Evolutionary conservation across 2,797 vertebrate genomes (phyloP).

Genomic region (Propithecus perrieri): DNA sequence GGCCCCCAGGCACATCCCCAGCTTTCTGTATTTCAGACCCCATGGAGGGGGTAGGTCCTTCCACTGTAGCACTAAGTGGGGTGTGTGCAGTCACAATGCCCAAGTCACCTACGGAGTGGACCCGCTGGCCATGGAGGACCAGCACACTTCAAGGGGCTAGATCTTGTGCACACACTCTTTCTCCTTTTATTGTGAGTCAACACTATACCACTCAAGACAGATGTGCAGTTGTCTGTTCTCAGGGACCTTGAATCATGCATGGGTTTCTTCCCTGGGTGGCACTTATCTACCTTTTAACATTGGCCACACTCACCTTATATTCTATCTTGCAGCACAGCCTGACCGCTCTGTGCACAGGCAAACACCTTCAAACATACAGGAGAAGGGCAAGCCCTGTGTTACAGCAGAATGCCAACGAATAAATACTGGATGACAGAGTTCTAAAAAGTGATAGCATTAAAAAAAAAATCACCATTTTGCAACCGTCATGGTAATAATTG

Average conservation of each 20-base stretch:
- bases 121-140: not conserved
- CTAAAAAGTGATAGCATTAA: not conserved
- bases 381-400: not conserved
- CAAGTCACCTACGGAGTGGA: too few relatives aligned
- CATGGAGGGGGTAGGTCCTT: not conserved
- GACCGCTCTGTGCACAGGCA: not conserved
- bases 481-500: not conserved
- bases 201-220: not conserved
- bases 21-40: not conserved
- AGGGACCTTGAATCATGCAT: not conserved
- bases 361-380: not conserved
- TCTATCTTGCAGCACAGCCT: not conserved
- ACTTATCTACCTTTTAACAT: not conserved
- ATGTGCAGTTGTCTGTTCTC: too few relatives aligned
- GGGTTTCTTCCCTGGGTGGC: not conserved
- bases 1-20: not conserved
- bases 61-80: not conserved
- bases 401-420: not conserved
- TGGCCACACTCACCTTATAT: not conserved
- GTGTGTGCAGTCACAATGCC: not conserved
- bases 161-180: accelerated
- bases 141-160: not conserved
- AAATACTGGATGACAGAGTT: not conserved
- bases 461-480: not conserved
- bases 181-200: not conserved